Evolutionary conservation across 2,888 invertebrate species (phyloP).

Genomic region (Glyphotaelius pellucidus): DNA sequence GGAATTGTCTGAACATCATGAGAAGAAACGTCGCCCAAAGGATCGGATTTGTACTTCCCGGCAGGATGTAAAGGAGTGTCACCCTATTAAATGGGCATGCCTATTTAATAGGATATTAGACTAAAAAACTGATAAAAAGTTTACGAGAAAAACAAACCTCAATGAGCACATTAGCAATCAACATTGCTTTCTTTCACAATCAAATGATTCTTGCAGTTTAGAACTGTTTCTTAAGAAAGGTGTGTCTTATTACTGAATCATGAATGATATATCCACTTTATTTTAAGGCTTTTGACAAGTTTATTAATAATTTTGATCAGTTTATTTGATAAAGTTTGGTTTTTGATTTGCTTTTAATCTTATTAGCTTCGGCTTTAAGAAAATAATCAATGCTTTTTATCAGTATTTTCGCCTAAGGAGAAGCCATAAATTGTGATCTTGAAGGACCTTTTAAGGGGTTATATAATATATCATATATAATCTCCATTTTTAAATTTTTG

Average conservation of each 20-base stretch:
- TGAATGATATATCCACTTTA: neutral
- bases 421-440: conserved; percentile 66
- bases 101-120: conserved; percentile 40
- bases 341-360: neutral
- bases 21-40: conserved; percentile 13
- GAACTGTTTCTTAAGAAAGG: neutral
- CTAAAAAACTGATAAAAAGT: conserved; percentile 34
- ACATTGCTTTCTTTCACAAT: neutral
- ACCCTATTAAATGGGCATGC: conserved; percentile 19
- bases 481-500: conserved; percentile 36
- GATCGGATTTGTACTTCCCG: conserved; percentile 32
- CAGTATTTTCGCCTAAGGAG: conserved; percentile 47
- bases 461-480: conserved; percentile 46
- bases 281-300: too few relatives aligned
- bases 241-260: neutral
- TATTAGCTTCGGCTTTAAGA: neutral
- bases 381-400: conserved; percentile 20
- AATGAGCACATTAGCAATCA: neutral
- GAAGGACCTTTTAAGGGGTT: conserved; percentile 58
- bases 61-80: neutral
- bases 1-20: neutral
- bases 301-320: too few relatives aligned
- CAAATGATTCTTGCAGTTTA: neutral
- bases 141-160: neutral
- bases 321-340: too few relatives aligned